Evolutionary conservation across 2,113 vertebrate species (phyloP), one percentile per base, ranked within the genome.

Genomic region (Cryptotis parvus): DNA sequence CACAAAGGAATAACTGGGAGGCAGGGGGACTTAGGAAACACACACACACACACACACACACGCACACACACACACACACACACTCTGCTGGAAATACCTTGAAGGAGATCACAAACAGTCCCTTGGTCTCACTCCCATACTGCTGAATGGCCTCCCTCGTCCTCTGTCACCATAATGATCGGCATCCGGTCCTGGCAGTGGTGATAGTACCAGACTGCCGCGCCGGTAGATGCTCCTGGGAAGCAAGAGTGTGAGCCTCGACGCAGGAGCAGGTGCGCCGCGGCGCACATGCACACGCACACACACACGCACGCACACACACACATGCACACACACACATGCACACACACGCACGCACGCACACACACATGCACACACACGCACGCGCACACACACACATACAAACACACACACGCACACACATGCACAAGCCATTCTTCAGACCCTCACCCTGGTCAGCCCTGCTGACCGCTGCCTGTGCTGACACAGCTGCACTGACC

Each of bases 131-230:
- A 95, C 98, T 98, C 97, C 98, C 97, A 0, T 98, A 99, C 83
- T 97, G 97, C 70, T 92, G 96, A 77, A 99, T 95, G 1, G 98
- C 97, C 6, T 98, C 98, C 98, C 91, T 96, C 94, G 70, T 99
- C 98, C 91, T 99, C 99, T 3, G 99, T 99, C 94, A 99, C 98
- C 99, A 99, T 99, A 94, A 99, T 98, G 5, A 99, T 88, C 2
- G 99, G 98, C 97, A 98, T 98, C 97, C 97, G 94, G n/a, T 98
- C 98, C 81, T 97, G 97, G 94, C 99, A 98, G 97, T 99, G 99
- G 89, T 98, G 97, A 45, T 99, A 98, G 96, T 99, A 99, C 99
- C 99, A 99, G 39, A 98, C 99, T 0, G 99, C 98, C 35, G 99
- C 99, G 9, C 97, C 97, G 97, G 96, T 99, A 99, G 95, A 99